Evolutionary conservation across 2,113 vertebrate genomes (phyloP).

Genomic region (Thermophis baileyi): DNA sequence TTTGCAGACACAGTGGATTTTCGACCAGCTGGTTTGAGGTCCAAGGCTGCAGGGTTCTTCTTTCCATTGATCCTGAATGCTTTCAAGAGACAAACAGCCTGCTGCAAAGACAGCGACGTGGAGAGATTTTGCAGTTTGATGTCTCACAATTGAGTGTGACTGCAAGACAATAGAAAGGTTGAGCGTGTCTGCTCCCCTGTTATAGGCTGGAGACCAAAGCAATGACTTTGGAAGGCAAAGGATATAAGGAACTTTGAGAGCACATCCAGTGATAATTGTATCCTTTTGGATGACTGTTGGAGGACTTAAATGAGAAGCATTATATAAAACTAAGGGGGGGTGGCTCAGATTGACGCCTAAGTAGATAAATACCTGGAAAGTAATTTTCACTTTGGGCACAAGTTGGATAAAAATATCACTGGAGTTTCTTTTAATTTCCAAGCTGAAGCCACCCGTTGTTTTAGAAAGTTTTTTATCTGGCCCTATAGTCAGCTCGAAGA

Average conservation of each 20-base stretch:
- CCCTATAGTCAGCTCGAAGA: slow-evolving; percentile 56
- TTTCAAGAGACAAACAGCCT: slow-evolving; percentile 60
- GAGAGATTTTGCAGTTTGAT: slow-evolving; percentile 41
- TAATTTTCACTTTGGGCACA: slow-evolving; percentile 42
- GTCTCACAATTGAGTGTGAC: slow-evolving; percentile 25
- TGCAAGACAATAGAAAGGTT: slow-evolving; percentile 42
- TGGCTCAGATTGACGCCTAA: slow-evolving; percentile 6
- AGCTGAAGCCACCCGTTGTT: slow-evolving; percentile 57
- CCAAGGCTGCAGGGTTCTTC: slow-evolving; percentile 48
- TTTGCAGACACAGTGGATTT: slow-evolving; percentile 63
- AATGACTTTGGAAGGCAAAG: slow-evolving; percentile 61
- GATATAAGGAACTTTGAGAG: slow-evolving; percentile 40
- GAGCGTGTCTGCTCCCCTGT: accelerated
- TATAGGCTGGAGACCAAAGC: slow-evolving; percentile 20
- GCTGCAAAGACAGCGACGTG: slow-evolving; percentile 54
- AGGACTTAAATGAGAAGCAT: slow-evolving; percentile 42
- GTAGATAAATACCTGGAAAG: slow-evolving; percentile 58
- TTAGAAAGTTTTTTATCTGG: slow-evolving; percentile 11
- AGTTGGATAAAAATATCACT: slow-evolving; percentile 64
- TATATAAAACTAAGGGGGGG: slow-evolving; percentile 35
- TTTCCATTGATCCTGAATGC: slow-evolving; percentile 46
- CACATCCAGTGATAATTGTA: slow-evolving; percentile 20
- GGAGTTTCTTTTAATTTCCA: slow-evolving; percentile 40
- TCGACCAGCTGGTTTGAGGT: slow-evolving; percentile 47
- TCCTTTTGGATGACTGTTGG: slow-evolving; percentile 15